Percentiles rank a stretch among this genome's conserved stretches.
Evolutionary conservation across 2,888 invertebrate species (phyloP).

Genomic region (Epistrophe eligans): DNA sequence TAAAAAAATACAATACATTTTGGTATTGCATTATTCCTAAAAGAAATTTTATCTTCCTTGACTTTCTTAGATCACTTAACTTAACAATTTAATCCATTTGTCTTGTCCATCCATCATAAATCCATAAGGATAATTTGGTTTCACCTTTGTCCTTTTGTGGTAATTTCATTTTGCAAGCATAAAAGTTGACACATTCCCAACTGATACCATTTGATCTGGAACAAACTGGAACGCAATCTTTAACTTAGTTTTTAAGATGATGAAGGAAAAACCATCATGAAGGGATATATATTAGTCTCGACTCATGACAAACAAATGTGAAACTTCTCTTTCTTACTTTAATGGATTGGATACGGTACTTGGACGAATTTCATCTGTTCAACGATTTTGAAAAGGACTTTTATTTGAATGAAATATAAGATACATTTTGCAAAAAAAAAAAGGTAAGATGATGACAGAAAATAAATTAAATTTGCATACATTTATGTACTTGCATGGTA

Average conservation of each 20-base stretch:
- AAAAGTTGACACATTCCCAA: slow-evolving; percentile 2
- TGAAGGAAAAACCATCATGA: neutral
- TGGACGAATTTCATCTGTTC: neutral
- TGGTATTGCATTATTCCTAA: neutral
- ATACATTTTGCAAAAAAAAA: neutral
- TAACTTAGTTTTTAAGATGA: neutral
- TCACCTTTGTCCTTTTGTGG: neutral
- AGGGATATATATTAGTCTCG: neutral
- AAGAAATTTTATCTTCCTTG: neutral
- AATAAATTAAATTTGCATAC: slow-evolving; percentile 8
- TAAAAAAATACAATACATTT: neutral
- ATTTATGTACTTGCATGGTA: neutral
- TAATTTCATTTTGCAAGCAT: neutral
- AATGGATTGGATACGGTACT: slow-evolving; percentile 7
- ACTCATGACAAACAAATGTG: slow-evolving; percentile 3
- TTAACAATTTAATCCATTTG: slow-evolving; percentile 25
- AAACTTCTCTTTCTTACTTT: neutral
- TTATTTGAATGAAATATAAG: neutral
- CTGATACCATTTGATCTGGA: neutral
- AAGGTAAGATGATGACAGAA: slow-evolving; percentile 11
- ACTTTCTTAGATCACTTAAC: neutral
- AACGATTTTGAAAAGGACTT: neutral
- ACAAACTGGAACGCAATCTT: neutral
- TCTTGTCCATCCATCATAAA: slow-evolving; percentile 4
- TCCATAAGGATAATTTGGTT: neutral